These are phyloP conservation scores for Epistrophe grossulariae DNA, from an alignment of 2,888 invertebrate species.

Conservation along the genomic window DNA sequence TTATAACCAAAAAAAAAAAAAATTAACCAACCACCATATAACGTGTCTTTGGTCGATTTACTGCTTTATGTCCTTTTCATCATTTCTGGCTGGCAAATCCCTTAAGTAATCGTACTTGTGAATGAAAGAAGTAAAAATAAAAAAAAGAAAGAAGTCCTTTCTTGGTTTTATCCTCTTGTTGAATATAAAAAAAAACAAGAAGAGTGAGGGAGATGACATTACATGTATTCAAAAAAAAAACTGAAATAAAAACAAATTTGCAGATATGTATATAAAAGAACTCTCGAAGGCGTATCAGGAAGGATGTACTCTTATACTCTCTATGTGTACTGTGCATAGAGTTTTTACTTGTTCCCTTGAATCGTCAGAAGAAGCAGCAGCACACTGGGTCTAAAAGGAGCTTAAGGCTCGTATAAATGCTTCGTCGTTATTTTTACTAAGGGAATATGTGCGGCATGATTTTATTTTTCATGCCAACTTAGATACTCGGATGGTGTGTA, in stretches of 20 bases:
- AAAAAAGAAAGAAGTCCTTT: constrained; percentile 15
- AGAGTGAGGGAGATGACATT: neutral
- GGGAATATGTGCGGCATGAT: constrained; percentile 48
- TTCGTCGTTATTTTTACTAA: constrained; percentile 65
- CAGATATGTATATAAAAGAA: constrained; percentile 33
- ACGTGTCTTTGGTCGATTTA: constrained; percentile 73
- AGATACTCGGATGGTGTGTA: constrained; percentile 46
- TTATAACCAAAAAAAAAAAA: constrained; percentile 15
- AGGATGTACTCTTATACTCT: neutral
- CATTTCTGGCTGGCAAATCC: constrained; percentile 75
- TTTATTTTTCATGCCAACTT: constrained; percentile 59
- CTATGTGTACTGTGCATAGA: neutral
- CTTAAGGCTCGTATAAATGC: constrained; percentile 71
- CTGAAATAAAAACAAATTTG: constrained; percentile 7
- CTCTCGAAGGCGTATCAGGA: constrained; percentile 13
- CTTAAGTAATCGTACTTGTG: constrained; percentile 75
- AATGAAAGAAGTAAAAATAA: constrained; percentile 42
- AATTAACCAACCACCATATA: constrained; percentile 25
- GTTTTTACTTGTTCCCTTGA: constrained; percentile 13
- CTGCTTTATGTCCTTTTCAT: constrained; percentile 74
- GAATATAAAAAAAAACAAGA: constrained; percentile 36
- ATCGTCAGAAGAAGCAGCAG: neutral
- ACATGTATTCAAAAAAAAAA: neutral
- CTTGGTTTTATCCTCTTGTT: constrained; percentile 62
- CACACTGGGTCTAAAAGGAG: constrained; percentile 50